Conservation (phyloP, 1,140 invertebrate genomes). For the Tigriopus japonicus region DNA sequence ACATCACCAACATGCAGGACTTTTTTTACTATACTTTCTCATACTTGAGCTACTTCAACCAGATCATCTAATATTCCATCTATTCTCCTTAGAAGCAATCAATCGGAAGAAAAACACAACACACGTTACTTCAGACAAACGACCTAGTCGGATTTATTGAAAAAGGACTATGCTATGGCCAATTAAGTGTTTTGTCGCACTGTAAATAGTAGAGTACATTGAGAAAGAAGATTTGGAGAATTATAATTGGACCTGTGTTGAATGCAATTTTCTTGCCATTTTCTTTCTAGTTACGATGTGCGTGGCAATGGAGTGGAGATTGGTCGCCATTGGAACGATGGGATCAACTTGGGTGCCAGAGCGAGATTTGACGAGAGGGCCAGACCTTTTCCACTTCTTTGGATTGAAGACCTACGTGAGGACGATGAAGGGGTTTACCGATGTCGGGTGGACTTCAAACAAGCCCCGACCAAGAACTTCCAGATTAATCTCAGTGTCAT, state of each 20-base stretch:
- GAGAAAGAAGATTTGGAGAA: neutral
- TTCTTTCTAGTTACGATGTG: slow-evolving; percentile 9
- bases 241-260: neutral
- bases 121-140: too few species aligned
- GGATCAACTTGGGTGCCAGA: slow-evolving; percentile 10
- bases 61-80: too few species aligned
- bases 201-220: neutral
- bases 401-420: slow-evolving; percentile 46
- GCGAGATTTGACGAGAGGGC: slow-evolving; percentile 10
- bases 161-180: too few species aligned
- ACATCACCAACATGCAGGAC: too few species aligned
- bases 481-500: slow-evolving; percentile 71
- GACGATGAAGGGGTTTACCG: slow-evolving; percentile 60
- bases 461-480: slow-evolving; percentile 61
- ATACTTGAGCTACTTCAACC: too few species aligned
- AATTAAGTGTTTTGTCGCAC: too few species aligned
- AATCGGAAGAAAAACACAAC: too few species aligned
- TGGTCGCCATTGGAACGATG: slow-evolving; percentile 16
- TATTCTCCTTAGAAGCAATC: too few species aligned
- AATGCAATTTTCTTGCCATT: neutral
- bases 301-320: slow-evolving; percentile 1
- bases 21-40: too few species aligned
- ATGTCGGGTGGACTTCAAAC: slow-evolving; percentile 67
- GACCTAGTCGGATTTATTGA: too few species aligned
- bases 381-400: slow-evolving; percentile 24